Conservation (phyloP, 2,888 invertebrate species). For the Parnassius mnemosyne region DNA sequence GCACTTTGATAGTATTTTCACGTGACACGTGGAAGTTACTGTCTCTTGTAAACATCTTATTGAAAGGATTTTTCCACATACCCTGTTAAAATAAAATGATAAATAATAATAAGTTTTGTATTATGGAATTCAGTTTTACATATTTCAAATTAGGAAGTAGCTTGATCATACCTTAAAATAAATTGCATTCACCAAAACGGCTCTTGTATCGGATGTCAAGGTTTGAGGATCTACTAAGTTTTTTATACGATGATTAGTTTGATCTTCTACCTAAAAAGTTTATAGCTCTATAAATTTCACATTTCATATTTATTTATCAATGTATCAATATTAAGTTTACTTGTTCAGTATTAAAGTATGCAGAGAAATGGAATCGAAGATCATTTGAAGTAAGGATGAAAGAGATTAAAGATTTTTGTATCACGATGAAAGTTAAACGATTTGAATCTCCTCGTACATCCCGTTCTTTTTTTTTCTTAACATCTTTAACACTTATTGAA, state of each 20-base stretch:
- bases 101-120: neutral
- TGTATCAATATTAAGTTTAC: no score
- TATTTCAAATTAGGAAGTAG: neutral
- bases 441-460: no score
- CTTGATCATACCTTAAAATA: constrained; percentile 87
- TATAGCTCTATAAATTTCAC: no score
- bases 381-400: no score
- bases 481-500: neutral
- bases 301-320: no score
- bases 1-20: constrained; percentile 78
- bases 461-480: no score
- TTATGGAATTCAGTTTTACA: neutral
- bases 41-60: constrained; percentile 71
- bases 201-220: constrained; percentile 75
- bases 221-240: constrained; percentile 80
- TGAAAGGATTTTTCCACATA: constrained; percentile 84
- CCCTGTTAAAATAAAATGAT: constrained; percentile 57
- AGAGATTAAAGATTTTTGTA: no score
- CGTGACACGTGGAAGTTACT: constrained; percentile 83
- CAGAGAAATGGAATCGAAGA: no score
- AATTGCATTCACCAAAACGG: constrained; percentile 90
- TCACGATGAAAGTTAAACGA: no score
- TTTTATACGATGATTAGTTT: constrained; percentile 66
- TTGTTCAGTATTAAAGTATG: no score
- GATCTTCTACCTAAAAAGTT: constrained; percentile 56